Evolutionary conservation across 1,140 invertebrate species (phyloP).

Genomic region (Mizuhopecten yessoensis): DNA sequence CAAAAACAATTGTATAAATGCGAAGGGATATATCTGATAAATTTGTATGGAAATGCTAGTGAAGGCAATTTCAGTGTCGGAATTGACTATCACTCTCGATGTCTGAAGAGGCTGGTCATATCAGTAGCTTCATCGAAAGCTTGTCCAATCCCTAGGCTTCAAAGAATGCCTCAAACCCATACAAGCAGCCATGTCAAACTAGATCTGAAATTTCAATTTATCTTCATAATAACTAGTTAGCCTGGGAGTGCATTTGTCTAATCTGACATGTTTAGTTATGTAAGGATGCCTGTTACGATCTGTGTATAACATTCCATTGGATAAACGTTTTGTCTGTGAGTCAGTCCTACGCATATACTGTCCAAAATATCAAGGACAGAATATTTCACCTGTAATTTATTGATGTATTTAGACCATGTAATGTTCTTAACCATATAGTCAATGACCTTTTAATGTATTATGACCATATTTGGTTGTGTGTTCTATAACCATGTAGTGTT

Average conservation of each 20-base stretch:
- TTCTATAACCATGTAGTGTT: too few species aligned
- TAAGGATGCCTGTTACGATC: neutral
- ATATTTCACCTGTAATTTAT: neutral
- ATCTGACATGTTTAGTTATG: slow-evolving; percentile 19
- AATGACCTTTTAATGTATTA: too few species aligned
- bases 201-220: slow-evolving; percentile 40
- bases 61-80: slow-evolving; percentile 9
- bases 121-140: slow-evolving; percentile 5
- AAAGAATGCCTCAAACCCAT: neutral
- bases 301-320: neutral
- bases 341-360: neutral
- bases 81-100: neutral
- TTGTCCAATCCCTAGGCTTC: neutral
- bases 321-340: neutral
- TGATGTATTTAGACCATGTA: neutral
- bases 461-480: too few species aligned
- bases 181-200: slow-evolving; percentile 31
- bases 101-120: neutral
- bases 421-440: too few species aligned
- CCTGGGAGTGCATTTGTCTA: neutral
- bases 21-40: slow-evolving; percentile 11
- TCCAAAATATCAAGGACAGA: neutral
- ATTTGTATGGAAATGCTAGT: slow-evolving; percentile 19
- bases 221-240: slow-evolving; percentile 39
- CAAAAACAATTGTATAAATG: slow-evolving; percentile 35